Evolutionary conservation across 92 coral and sea anemone genomes (phyloP), one percentile per base, ranked within the genome.

Genomic region (Paramuricea clavata): DNA sequence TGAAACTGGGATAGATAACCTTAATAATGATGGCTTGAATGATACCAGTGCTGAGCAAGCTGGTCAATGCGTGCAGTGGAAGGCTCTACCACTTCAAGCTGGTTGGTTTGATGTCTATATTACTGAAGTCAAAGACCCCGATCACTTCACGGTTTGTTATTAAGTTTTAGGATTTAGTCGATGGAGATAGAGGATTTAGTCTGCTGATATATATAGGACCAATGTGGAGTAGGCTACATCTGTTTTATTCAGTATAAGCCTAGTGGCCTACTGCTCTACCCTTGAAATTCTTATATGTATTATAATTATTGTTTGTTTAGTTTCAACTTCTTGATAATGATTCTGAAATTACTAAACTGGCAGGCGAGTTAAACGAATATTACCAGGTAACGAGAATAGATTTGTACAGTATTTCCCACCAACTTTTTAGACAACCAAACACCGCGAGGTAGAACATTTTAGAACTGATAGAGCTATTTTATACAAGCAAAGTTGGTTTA

Each of bases 71-170:
- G 76, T 73, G 88, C 81, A 47, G 83, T 89, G 21, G 30, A 82
- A 90, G 59, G 91, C 87, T 21, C 22, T 93, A 4, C 36, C 83
- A 10, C 82, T 94, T 25, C 78, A 92, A n/a, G 72, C 89, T 21
- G 87, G 93, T 22, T 97, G 97, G 96, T 89, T 93, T 82, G 99
- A 97, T 71, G 87, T 97, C 16, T 79, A 85, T 11, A 75, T 97
- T 11, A 90, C 95, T 1, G 98, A 91, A 23, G 76, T 89, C 47
- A 83, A 78, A 10, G 92, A 92, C 77, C 98, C 98, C 5, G 88
- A 91, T 22, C 89, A 88, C 60, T 97, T 97, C 70, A 90, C 89
- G 87, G 99, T 97, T 78, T 84, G 90, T 59, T 32, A 27, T 26
- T 57, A n/a, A n/a, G n/a, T n/a, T n/a, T n/a, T n/a, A n/a, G n/a